These are phyloP conservation scores for Scaptomyza montana DNA, from an alignment of 1,140 invertebrate species.

Conservation along the genomic window DNA sequence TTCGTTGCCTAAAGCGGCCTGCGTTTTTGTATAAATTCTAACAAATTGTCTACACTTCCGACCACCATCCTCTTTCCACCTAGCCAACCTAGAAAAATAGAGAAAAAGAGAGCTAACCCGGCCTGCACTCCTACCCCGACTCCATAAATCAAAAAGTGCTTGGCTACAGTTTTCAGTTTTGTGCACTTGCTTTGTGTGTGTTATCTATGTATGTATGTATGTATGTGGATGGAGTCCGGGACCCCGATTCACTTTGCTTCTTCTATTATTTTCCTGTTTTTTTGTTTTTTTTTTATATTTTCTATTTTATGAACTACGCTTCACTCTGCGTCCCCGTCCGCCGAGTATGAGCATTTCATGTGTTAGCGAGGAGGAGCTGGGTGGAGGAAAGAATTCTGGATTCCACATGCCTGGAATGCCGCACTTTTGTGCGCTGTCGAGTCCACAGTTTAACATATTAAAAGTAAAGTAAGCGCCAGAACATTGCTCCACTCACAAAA, in stretches of 20 bases:
- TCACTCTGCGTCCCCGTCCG: conserved; percentile 4
- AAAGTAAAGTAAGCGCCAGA: conserved; percentile 61
- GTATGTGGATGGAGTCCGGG: conserved; percentile 13
- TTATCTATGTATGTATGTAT: conserved; percentile 23
- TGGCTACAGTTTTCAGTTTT: conserved; percentile 80
- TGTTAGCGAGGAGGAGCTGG: conserved; percentile 10
- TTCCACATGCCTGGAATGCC: conserved; percentile 74
- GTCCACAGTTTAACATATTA: conserved; percentile 74
- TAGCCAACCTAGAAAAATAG: too few relatives aligned
- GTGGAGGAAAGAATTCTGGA: conserved; percentile 44
- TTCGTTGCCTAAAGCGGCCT: conserved; percentile 57
- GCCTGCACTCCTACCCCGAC: conserved; percentile 14
- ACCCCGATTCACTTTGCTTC: conserved; percentile 18
- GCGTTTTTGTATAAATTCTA: conserved; percentile 81
- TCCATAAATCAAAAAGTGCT: conserved; percentile 81
- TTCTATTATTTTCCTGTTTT: conserved; percentile 13
- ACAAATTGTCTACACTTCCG: conserved; percentile 82
- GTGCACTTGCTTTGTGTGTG: conserved; percentile 73
- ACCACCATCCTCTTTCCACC: conserved; percentile 26
- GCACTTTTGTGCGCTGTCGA: conserved; percentile 72
- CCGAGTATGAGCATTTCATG: neutral
- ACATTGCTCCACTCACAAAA: conserved; percentile 29
- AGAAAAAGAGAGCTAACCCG: neutral
- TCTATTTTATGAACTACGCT: conserved; percentile 63
- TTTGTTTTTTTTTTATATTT: conserved; percentile 8